Evolutionary conservation across 2,797 vertebrate genomes (phyloP).

Genomic region (Myiotriccus ornatus): DNA sequence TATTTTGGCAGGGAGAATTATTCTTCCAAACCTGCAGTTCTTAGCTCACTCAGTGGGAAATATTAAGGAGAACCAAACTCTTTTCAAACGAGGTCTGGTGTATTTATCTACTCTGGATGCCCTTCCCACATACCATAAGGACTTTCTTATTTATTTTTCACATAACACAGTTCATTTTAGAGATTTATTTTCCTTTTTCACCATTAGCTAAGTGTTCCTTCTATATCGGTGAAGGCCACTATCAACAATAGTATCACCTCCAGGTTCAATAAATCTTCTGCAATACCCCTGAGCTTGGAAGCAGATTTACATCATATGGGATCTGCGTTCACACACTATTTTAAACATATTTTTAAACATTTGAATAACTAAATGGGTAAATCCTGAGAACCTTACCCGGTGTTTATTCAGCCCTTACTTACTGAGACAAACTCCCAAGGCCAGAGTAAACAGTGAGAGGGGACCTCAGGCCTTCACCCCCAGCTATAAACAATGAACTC

Average conservation of each 20-base stretch:
- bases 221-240: not conserved
- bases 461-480: constrained; percentile 48
- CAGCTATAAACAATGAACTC: constrained; percentile 60
- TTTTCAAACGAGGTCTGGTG: not conserved
- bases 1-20: not conserved
- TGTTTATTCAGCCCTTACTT: constrained; percentile 63
- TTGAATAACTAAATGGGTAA: constrained; percentile 24
- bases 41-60: not conserved
- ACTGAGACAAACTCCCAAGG: constrained; percentile 30
- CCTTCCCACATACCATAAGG: not conserved
- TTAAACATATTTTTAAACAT: constrained; percentile 45
- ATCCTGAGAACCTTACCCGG: constrained; percentile 5
- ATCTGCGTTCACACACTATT: not conserved
- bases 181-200: not conserved
- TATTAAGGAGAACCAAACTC: not conserved
- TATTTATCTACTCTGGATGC: not conserved
- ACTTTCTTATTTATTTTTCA: not conserved
- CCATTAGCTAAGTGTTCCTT: not conserved
- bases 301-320: not conserved
- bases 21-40: not conserved
- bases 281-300: not conserved
- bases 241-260: not conserved
- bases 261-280: not conserved
- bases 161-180: not conserved
- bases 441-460: constrained; percentile 48